These are phyloP conservation scores for Rhegmatorhina hoffmannsi DNA, from an alignment of 2,113 vertebrate genomes.

Conservation along the genomic window DNA sequence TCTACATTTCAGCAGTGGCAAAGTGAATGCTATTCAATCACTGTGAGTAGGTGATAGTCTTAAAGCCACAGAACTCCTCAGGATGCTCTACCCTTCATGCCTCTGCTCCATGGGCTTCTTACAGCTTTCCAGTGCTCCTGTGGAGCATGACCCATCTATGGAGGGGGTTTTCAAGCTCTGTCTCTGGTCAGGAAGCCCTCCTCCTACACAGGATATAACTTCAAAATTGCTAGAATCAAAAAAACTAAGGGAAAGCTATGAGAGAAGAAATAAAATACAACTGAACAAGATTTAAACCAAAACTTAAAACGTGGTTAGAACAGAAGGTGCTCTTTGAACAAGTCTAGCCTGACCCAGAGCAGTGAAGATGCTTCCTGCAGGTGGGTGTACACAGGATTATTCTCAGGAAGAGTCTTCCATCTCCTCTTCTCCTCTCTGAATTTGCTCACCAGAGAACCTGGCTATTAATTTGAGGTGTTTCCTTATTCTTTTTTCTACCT, in stretches of 20 bases:
- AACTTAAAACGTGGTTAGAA: constrained; percentile 27
- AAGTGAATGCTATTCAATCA: constrained; percentile 44
- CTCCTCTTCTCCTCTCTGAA: not conserved
- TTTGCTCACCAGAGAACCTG: not conserved
- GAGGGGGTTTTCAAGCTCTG: not conserved
- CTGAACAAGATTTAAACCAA: constrained; percentile 1
- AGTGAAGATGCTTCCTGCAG: not conserved
- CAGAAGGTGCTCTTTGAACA: constrained; percentile 46
- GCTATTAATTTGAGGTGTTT: not conserved
- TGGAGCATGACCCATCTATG: not conserved
- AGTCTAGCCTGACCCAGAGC: constrained; percentile 1
- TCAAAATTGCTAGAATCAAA: constrained; percentile 4
- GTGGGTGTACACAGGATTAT: not conserved
- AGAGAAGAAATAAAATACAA: constrained; percentile 20
- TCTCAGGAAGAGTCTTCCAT: not conserved
- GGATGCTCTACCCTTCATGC: not conserved
- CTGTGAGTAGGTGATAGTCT: not conserved
- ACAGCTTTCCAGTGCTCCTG: not conserved
- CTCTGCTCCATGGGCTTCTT: not conserved
- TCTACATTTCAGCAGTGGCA: constrained; percentile 52
- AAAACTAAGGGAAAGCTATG: not conserved
- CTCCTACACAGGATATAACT: not conserved
- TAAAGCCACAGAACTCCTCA: constrained; percentile 35
- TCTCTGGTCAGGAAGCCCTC: constrained; percentile 4
- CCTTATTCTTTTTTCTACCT: not conserved